Conservation (phyloP, 2,888 invertebrate genomes). For the Dusona sp. region DNA sequence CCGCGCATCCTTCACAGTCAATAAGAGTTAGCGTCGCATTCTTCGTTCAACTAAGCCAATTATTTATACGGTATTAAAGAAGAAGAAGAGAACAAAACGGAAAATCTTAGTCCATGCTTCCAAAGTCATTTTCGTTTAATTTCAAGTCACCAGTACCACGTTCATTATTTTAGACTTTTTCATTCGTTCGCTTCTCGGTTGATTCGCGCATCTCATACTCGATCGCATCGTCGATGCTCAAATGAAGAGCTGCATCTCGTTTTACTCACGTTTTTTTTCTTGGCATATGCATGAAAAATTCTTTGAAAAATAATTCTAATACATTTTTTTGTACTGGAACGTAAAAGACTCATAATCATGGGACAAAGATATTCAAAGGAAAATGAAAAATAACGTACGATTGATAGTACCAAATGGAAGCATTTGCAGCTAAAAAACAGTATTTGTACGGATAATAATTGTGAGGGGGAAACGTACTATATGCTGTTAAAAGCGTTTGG, state of each 20-base stretch:
- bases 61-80: conserved; percentile 61
- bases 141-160: not conserved
- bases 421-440: conserved; percentile 31
- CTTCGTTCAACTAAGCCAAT: conserved; percentile 68
- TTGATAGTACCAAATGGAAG: conserved; percentile 45
- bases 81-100: conserved; percentile 6
- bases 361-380: conserved; percentile 30
- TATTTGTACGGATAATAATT: conserved; percentile 64
- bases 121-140: conserved; percentile 41
- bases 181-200: conserved; percentile 13
- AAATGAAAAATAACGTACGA: conserved; percentile 37
- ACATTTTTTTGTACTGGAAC: conserved; percentile 32
- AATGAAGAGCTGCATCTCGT: conserved; percentile 4
- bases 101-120: conserved; percentile 61
- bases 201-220: not conserved
- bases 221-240: conserved; percentile 4
- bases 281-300: conserved; percentile 47
- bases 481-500: conserved; percentile 59
- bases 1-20: conserved; percentile 70
- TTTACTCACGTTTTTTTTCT: conserved; percentile 36
- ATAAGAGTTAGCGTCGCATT: conserved; percentile 66
- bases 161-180: conserved; percentile 14
- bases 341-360: conserved; percentile 4
- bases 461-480: conserved; percentile 47
- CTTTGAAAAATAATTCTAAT: conserved; percentile 45